Evolutionary conservation across 2,113 vertebrate species (phyloP), one percentile per base, ranked within the genome.

Genomic region (Trogon melanurus): DNA sequence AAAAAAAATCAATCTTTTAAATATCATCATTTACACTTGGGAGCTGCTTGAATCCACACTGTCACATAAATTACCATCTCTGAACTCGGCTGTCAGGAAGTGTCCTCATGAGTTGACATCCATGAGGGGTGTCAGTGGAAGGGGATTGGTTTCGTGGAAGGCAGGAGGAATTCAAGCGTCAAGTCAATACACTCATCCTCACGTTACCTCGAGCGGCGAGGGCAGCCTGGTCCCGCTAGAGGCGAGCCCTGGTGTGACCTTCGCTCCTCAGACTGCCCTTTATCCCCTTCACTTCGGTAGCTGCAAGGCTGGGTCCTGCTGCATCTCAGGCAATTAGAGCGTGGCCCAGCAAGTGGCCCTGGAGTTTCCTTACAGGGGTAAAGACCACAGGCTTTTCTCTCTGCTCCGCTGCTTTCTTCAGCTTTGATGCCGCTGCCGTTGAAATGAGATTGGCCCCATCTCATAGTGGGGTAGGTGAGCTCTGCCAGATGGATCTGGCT

Each of bases 1-100:
- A 16, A 22, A 34, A 48, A 61, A 34, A n/a, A 16, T 5, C n/a
- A 10, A 41, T 34, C 45, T 91, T n/a, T 65, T 79, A 82, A 93
- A 93, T 93, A 92, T 80, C 66, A 78, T 93, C 56, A 41, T 87
- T 93, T 93, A 93, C 79, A 83, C 89, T 91, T 79, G 71, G 88
- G 81, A 96, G 70, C 72, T 79, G 76, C 69, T 92, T 13, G 6
- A 95, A 87, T 95, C 76, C 26, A n/a, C 53, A 44, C 89, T 93
- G 94, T 95, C 89, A 91, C 66, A 73, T 85, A 88, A 96, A 97
- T 90, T 84, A 69, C 71, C 50, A 44, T 92, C 58, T 92, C 86
- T 75, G 82, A 86, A 76, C 81, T 84, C 0, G 1, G 57, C 79
- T 97, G 93, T 92, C 72, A 87, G 92, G 89, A 95, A 83, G 76